phyloP scores from a whole-genome alignment of 1,140 invertebrate genomes.

The Semibalanus balanoides region DNA sequence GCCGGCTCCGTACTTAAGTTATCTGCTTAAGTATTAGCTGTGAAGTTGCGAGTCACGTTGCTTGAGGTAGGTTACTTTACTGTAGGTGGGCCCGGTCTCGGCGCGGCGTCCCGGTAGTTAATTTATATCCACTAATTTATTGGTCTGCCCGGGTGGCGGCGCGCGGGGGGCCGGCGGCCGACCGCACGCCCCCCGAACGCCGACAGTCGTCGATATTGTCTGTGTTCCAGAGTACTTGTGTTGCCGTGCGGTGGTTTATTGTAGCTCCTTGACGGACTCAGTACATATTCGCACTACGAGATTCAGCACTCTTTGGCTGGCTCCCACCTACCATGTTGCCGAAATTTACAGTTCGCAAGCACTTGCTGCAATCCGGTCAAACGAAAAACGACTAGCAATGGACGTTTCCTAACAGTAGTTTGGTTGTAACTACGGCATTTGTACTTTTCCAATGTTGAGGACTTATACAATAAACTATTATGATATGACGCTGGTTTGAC shows the following conservation, averaged over 20 bases:
- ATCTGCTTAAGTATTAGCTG: conserved; percentile 1
- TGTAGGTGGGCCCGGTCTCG: neutral
- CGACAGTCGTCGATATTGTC: neutral
- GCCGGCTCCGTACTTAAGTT: neutral
- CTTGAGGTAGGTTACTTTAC: neutral
- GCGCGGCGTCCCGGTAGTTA: neutral
- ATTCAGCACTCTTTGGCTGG: neutral
- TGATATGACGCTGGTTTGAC: neutral
- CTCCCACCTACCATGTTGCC: neutral
- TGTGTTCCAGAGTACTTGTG: neutral
- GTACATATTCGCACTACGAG: neutral
- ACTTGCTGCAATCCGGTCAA: neutral
- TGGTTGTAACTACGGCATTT: conserved; percentile 2
- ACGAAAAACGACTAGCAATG: neutral
- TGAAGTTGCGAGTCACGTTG: neutral
- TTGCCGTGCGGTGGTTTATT: neutral
- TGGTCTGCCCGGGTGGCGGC: neutral
- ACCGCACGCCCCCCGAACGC: too few relatives aligned
- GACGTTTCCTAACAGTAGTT: neutral
- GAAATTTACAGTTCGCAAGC: neutral
- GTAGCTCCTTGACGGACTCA: neutral
- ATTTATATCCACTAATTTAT: conserved; percentile 3
- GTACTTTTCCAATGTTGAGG: conserved; percentile 2
- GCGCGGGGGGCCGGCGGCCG: too few relatives aligned
- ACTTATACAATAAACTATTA: conserved; percentile 3